A percentile compares a stretch with the other conserved stretches of the same genome.
Conservation (phyloP, 2,113 vertebrate species). For the Perca flavescens region DNA sequence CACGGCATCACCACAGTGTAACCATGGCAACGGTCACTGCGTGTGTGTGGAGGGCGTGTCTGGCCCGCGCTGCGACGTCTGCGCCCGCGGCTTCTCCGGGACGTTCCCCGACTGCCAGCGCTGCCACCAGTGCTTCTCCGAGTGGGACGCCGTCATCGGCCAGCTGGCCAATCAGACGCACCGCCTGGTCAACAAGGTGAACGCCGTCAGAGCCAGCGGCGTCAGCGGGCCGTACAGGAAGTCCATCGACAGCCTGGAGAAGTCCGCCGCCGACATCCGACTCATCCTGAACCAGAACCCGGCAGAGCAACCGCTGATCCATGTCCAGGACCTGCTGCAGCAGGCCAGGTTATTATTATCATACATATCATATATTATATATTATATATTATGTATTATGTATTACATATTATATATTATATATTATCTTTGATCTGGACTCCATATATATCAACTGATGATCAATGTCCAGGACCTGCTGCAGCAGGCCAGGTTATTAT, state of each 20-base stretch:
- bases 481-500: too few relatives aligned
- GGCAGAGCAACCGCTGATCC: slow-evolving; percentile 90
- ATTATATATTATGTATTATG: too few relatives aligned
- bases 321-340: slow-evolving; percentile 91
- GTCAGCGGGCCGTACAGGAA: slow-evolving; percentile 91
- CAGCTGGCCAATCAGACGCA: slow-evolving; percentile 93
- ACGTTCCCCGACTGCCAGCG: slow-evolving; percentile 90
- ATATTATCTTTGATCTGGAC: too few relatives aligned
- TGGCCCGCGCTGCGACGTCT: slow-evolving; percentile 89
- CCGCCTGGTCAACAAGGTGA: slow-evolving; percentile 90
- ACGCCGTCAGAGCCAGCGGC: slow-evolving; percentile 90
- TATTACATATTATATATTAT: too few relatives aligned
- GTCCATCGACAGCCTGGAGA: slow-evolving; percentile 87
- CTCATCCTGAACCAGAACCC: slow-evolving; percentile 89
- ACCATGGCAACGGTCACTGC: slow-evolving; percentile 89
- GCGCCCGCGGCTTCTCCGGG: slow-evolving; percentile 92
- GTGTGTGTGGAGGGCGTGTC: slow-evolving; percentile 91
- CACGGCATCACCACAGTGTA: slow-evolving; percentile 88
- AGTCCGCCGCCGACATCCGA: slow-evolving; percentile 86
- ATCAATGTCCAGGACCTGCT: too few relatives aligned
- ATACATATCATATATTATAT: too few relatives aligned
- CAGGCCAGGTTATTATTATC: slow-evolving; percentile 78
- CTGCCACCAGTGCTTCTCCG: slow-evolving; percentile 95
- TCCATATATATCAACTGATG: too few relatives aligned
- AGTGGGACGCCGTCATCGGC: slow-evolving; percentile 90